These are phyloP conservation scores for Meteorus cinctellus DNA, from an alignment of 2,888 invertebrate species.

Conservation along the genomic window DNA sequence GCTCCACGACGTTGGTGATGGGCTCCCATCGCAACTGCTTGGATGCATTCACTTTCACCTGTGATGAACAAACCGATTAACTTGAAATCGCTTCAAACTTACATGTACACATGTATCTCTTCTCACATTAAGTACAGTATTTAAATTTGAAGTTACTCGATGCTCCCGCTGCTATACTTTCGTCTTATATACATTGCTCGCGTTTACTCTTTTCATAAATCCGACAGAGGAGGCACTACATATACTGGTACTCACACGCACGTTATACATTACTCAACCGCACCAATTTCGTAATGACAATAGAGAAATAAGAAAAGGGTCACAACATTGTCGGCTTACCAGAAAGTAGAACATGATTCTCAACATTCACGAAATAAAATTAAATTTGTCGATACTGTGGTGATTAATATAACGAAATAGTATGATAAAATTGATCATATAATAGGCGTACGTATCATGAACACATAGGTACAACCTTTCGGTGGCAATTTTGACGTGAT, in stretches of 20 bases:
- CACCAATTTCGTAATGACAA: constrained; percentile 40
- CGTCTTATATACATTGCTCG: too few species aligned
- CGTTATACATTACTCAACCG: constrained; percentile 39
- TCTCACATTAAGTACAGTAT: constrained; percentile 32
- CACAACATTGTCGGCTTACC: neutral
- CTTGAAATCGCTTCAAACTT: constrained; percentile 24
- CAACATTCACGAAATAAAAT: neutral
- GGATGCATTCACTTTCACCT: neutral
- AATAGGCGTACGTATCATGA: too few species aligned
- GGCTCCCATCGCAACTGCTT: neutral
- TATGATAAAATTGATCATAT: too few species aligned
- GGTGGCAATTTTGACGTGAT: too few species aligned
- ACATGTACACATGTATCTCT: constrained; percentile 22
- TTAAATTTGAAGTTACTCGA: constrained; percentile 45
- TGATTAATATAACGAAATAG: too few species aligned
- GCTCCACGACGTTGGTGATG: constrained; percentile 2
- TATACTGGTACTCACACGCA: neutral
- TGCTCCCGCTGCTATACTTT: constrained; percentile 3
- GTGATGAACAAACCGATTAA: constrained; percentile 28
- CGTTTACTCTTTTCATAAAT: constrained; percentile 9
- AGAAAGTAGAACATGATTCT: neutral
- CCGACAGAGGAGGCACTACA: neutral
- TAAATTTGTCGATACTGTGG: constrained; percentile 40
- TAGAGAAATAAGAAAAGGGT: constrained; percentile 20
- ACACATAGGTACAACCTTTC: too few species aligned